Conservation (phyloP, 2,888 invertebrate species). For the Drymonia ruficornis region DNA sequence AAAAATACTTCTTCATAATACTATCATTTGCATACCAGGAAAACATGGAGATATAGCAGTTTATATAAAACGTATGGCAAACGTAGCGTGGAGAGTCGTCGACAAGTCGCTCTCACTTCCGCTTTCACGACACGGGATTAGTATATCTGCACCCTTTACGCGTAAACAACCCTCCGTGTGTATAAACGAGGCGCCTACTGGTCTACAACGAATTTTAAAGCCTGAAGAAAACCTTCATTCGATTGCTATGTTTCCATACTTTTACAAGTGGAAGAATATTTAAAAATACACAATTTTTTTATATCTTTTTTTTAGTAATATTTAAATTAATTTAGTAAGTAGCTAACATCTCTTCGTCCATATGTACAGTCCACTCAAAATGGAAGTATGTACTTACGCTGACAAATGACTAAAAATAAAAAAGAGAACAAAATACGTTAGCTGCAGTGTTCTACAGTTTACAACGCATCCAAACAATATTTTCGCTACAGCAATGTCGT, state of each 20-base stretch:
- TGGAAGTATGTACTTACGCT: too few relatives aligned
- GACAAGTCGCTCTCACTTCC: conserved; percentile 35
- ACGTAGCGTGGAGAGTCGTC: conserved; percentile 18
- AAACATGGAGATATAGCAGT: background rate
- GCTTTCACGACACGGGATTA: conserved; percentile 26
- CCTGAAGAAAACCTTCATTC: background rate
- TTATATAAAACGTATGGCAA: conserved; percentile 8
- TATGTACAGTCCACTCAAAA: too few relatives aligned
- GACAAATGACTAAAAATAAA: too few relatives aligned
- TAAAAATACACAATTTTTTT: too few relatives aligned
- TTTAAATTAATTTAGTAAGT: too few relatives aligned
- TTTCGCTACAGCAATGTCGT: background rate
- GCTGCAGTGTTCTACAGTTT: too few relatives aligned
- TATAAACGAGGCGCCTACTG: background rate
- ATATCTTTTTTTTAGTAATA: too few relatives aligned
- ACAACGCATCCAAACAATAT: background rate
- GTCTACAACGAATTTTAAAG: background rate
- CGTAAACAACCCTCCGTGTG: background rate
- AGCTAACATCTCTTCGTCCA: too few relatives aligned
- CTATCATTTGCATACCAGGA: background rate
- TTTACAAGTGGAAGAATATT: too few relatives aligned
- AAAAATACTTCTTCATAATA: too few relatives aligned
- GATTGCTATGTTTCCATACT: background rate
- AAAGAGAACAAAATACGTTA: too few relatives aligned
- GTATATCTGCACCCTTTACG: conserved; percentile 20